Evolutionary conservation across 2,888 invertebrate species (phyloP).

Genomic region (Acholoe squamosa): DNA sequence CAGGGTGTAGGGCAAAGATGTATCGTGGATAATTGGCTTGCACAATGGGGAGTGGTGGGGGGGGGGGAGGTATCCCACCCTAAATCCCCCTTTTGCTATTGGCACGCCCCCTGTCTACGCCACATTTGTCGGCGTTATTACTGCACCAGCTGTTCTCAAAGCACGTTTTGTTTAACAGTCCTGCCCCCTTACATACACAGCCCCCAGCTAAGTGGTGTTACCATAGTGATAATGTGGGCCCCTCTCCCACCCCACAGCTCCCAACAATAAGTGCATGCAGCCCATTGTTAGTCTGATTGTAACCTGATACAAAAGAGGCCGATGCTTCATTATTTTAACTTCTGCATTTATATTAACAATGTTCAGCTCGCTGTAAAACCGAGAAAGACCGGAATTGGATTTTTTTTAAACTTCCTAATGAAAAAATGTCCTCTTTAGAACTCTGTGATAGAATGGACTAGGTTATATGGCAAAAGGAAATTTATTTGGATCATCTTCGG

Average conservation of each 20-base stretch:
- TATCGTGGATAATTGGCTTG: background rate
- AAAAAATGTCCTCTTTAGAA: too few species aligned
- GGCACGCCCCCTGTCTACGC: background rate
- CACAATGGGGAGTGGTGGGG: background rate
- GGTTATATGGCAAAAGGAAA: too few species aligned
- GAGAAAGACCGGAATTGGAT: too few species aligned
- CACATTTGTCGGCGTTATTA: slow-evolving; percentile 17
- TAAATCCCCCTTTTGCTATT: too few species aligned
- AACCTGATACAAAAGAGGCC: background rate
- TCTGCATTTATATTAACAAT: too few species aligned
- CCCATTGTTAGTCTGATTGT: background rate
- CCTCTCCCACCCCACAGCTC: background rate
- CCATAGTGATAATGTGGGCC: slow-evolving; percentile 35
- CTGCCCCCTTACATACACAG: background rate
- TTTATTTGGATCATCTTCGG: too few species aligned
- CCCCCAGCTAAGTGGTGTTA: slow-evolving; percentile 32
- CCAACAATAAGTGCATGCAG: slow-evolving; percentile 16
- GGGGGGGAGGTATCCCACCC: background rate
- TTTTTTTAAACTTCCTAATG: too few species aligned
- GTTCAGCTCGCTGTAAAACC: too few species aligned
- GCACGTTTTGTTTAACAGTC: background rate
- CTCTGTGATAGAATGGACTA: too few species aligned
- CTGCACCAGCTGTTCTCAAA: slow-evolving; percentile 17
- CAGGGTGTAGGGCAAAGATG: background rate
- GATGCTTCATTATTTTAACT: background rate